These are phyloP conservation scores for Pseudochirops cupreus DNA, from an alignment of 2,797 vertebrate genomes.

Conservation along the genomic window DNA sequence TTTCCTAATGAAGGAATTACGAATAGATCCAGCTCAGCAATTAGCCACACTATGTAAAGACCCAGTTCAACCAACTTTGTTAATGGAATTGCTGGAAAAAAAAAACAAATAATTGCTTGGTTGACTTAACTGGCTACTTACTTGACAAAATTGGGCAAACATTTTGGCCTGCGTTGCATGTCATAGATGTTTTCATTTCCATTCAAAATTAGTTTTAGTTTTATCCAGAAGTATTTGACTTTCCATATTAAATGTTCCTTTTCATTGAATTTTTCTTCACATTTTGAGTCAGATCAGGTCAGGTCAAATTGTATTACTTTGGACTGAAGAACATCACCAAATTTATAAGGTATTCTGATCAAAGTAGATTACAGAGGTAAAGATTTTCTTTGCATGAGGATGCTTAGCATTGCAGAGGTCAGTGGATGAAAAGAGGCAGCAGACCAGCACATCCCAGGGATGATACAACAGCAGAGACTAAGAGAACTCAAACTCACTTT, in stretches of 20 bases:
- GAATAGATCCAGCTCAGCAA: not conserved
- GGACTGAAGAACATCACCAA: not conserved
- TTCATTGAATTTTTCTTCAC: not conserved
- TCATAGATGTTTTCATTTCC: not conserved
- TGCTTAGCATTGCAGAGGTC: not conserved
- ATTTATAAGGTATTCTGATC: not conserved
- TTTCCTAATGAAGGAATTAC: too few species aligned
- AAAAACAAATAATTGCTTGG: not conserved
- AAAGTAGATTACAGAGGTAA: not conserved
- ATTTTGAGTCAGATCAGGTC: not conserved
- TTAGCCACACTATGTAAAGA: not conserved
- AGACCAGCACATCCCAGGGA: not conserved
- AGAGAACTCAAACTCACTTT: not conserved
- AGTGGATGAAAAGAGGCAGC: not conserved
- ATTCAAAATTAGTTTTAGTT: not conserved
- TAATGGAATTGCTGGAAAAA: too few species aligned
- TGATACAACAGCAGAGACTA: not conserved
- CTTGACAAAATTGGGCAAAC: not conserved
- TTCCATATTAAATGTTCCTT: not conserved
- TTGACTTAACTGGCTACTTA: not conserved
- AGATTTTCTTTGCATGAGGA: not conserved
- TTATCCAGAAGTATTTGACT: not conserved
- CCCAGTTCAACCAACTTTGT: not conserved
- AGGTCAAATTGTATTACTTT: not conserved
- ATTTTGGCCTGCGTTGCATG: not conserved